A percentile compares a stretch with the other conserved stretches of the same genome.
Evolutionary conservation across 2,888 invertebrate species (phyloP).

Genomic region (Phengaris alcon): DNA sequence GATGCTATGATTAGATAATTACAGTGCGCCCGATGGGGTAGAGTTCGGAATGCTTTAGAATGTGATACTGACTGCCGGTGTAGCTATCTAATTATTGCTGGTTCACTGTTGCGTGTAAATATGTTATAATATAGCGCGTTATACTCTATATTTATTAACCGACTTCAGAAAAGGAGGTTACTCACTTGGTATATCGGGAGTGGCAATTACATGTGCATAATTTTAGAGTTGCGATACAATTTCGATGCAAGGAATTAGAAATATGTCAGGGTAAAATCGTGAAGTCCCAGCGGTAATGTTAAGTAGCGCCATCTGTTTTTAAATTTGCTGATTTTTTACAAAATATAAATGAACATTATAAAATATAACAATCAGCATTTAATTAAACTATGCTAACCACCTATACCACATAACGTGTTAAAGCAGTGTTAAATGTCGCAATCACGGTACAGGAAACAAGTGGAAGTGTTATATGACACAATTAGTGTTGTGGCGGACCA

Average conservation of each 20-base stretch:
- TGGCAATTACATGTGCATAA: constrained; percentile 51
- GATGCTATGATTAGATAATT: constrained; percentile 24
- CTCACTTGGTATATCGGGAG: constrained; percentile 37
- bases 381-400: not conserved
- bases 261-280: constrained; percentile 12
- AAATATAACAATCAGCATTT: not conserved
- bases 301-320: not conserved
- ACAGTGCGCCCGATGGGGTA: constrained; percentile 3
- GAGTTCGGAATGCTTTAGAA: constrained; percentile 21
- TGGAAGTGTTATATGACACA: too few relatives aligned
- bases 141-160: constrained; percentile 37
- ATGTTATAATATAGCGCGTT: constrained; percentile 59
- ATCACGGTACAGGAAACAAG: too few relatives aligned
- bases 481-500: too few relatives aligned
- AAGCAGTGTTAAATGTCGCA: too few relatives aligned
- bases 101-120: constrained; percentile 49
- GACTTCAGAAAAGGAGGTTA: not conserved
- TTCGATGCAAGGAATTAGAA: constrained; percentile 10
- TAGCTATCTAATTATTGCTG: constrained; percentile 29
- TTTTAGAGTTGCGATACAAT: constrained; percentile 28
- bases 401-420: too few relatives aligned
- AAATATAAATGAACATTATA: not conserved
- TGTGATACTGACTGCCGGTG: constrained; percentile 26
- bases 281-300: not conserved
- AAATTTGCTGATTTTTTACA: not conserved